Percentiles rank a stretch among this genome's conserved stretches.
phyloP scores from a whole-genome alignment of 2,797 vertebrate species.

The Siniperca scherzeri region DNA sequence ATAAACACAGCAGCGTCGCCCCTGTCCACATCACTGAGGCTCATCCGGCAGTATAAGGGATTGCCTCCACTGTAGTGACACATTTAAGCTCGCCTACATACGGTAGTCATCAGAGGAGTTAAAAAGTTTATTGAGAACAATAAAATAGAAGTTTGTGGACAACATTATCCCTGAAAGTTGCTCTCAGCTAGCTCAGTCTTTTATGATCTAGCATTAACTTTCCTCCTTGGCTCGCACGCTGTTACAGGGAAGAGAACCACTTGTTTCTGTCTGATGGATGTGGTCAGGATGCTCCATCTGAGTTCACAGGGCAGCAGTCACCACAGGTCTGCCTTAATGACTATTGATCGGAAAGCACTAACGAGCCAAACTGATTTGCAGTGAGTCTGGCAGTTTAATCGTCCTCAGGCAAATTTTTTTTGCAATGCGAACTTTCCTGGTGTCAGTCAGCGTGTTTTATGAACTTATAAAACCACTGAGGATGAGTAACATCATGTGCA shows the following conservation, averaged over 20 bases:
- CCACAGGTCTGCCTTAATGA: constrained; percentile 61
- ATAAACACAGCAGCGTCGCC: constrained; percentile 55
- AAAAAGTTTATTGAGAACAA: background rate
- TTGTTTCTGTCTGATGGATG: constrained; percentile 48
- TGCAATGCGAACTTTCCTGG: background rate
- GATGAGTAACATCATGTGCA: constrained; percentile 17
- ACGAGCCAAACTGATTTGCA: constrained; percentile 55
- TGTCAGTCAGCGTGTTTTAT: constrained; percentile 23
- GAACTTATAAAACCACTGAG: constrained; percentile 21
- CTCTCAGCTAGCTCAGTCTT: background rate
- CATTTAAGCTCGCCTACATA: background rate
- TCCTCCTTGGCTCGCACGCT: background rate
- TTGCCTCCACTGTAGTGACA: constrained; percentile 35
- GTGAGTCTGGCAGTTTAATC: constrained; percentile 45
- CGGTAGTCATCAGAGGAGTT: background rate
- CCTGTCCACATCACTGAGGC: constrained; percentile 41
- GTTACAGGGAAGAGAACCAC: constrained; percentile 13
- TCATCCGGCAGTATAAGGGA: constrained; percentile 29
- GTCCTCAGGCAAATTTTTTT: constrained; percentile 33
- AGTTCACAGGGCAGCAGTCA: constrained; percentile 31
- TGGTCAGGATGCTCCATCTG: constrained; percentile 43
- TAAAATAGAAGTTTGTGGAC: background rate
- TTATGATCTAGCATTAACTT: background rate
- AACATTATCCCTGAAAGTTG: background rate
- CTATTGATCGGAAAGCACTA: constrained; percentile 75